Evolutionary conservation across 2,797 vertebrate species (phyloP).

Genomic region (Pteropus rufus): DNA sequence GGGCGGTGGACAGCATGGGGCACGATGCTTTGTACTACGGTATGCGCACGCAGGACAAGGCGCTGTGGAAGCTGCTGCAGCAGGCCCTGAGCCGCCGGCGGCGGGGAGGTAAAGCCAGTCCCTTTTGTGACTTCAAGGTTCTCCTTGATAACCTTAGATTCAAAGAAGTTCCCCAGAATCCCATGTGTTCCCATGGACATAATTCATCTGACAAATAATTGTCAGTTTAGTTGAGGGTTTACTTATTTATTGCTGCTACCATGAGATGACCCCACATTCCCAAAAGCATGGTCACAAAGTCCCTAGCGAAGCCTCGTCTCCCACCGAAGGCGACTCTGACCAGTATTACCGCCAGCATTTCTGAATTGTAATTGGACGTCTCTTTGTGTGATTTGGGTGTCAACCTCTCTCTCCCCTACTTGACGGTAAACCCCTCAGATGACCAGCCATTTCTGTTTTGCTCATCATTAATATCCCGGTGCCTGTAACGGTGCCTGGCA

Average conservation of each 20-base stretch:
- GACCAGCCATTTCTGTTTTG: background rate
- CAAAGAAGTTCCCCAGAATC: background rate
- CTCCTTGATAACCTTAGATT: background rate
- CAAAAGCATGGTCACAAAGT: background rate
- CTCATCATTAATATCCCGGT: background rate
- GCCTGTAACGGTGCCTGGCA: background rate
- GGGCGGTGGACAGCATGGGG: constrained; percentile 45
- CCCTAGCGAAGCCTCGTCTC: background rate
- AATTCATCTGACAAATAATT: background rate
- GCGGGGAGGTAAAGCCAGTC: constrained; percentile 65
- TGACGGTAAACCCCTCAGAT: background rate
- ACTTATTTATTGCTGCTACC: background rate
- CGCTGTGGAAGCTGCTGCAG: constrained; percentile 34
- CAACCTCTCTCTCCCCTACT: background rate
- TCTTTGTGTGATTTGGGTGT: background rate
- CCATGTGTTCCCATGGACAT: background rate
- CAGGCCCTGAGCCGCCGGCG: constrained; percentile 1
- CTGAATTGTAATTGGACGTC: background rate
- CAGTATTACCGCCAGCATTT: background rate
- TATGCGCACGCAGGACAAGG: background rate
- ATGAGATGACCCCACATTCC: background rate
- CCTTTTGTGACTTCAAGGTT: background rate
- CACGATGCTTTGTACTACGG: constrained; percentile 61
- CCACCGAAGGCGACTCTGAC: background rate
- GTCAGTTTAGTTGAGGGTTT: background rate